Conservation (phyloP, 2,888 invertebrate genomes). For the Ophonus ardosiacus region DNA sequence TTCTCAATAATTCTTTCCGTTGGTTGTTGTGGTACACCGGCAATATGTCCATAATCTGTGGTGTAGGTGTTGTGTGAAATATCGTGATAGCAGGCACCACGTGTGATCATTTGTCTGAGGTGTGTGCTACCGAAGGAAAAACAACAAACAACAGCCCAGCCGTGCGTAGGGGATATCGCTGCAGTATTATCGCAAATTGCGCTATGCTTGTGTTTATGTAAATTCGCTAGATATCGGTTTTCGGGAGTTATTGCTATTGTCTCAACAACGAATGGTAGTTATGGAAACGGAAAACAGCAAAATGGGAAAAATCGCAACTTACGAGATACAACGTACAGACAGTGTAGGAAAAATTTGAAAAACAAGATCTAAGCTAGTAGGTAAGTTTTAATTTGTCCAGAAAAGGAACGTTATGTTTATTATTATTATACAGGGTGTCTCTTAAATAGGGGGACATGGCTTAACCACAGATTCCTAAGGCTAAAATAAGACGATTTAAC, state of each 20-base stretch:
- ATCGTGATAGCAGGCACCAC: slow-evolving; percentile 30
- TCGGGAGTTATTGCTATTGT: slow-evolving; percentile 23
- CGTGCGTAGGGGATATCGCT: slow-evolving; percentile 14
- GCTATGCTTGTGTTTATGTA: slow-evolving; percentile 31
- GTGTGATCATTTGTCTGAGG: slow-evolving; percentile 52
- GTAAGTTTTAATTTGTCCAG: too few species aligned
- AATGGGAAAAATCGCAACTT: background rate
- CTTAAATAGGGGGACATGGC: too few species aligned
- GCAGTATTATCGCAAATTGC: slow-evolving; percentile 32
- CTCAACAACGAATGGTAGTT: background rate
- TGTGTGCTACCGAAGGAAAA: slow-evolving; percentile 25
- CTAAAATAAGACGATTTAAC: too few species aligned
- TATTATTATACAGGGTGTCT: too few species aligned
- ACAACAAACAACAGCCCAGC: slow-evolving; percentile 14
- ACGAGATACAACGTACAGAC: too few species aligned
- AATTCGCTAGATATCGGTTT: background rate
- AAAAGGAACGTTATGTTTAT: too few species aligned
- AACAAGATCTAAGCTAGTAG: too few species aligned
- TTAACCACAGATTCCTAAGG: too few species aligned
- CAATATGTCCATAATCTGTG: slow-evolving; percentile 45
- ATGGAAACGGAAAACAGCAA: background rate
- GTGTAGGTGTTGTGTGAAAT: slow-evolving; percentile 58
- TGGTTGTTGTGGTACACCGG: background rate
- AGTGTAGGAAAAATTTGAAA: too few species aligned
- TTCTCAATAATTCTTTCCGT: slow-evolving; percentile 9